Conservation (phyloP, 2,113 vertebrate genomes). For the Eubucco bourcierii region DNA sequence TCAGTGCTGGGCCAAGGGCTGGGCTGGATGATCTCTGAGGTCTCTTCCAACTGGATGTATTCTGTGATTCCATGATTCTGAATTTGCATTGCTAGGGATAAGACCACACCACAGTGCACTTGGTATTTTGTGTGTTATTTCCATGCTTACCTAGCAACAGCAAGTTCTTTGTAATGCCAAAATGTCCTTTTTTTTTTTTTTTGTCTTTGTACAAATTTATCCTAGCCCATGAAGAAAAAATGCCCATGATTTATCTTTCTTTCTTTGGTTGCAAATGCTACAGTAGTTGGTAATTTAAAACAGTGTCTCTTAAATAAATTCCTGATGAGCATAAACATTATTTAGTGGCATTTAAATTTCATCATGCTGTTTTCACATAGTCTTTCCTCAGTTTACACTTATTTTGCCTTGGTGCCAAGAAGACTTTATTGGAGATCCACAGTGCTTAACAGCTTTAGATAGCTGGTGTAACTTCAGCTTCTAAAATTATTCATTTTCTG, state of each 20-base stretch:
- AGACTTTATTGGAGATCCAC: neutral
- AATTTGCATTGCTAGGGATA: neutral
- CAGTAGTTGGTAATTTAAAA: neutral
- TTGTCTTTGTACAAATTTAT: neutral
- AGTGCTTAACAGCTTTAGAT: neutral
- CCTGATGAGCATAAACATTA: neutral
- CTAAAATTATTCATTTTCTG: too few relatives aligned
- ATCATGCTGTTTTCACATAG: constrained; percentile 33
- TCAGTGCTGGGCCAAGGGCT: too few relatives aligned
- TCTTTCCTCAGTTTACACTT: constrained; percentile 34
- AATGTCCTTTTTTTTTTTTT: too few relatives aligned
- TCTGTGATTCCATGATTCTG: too few relatives aligned
- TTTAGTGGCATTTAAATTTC: constrained; percentile 39
- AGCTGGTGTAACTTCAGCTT: neutral
- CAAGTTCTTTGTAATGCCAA: neutral
- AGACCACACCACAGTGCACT: neutral
- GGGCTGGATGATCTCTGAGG: too few relatives aligned
- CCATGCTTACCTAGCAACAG: neutral
- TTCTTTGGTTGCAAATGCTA: neutral
- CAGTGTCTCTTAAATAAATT: constrained; percentile 12
- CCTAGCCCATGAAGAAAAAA: neutral
- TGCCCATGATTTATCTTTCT: neutral
- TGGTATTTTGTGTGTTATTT: neutral
- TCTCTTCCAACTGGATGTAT: too few relatives aligned
- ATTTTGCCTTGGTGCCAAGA: neutral